These are phyloP conservation scores for Phalacrocorax aristotelis DNA, from an alignment of 2,113 vertebrate genomes.

Conservation along the genomic window DNA sequence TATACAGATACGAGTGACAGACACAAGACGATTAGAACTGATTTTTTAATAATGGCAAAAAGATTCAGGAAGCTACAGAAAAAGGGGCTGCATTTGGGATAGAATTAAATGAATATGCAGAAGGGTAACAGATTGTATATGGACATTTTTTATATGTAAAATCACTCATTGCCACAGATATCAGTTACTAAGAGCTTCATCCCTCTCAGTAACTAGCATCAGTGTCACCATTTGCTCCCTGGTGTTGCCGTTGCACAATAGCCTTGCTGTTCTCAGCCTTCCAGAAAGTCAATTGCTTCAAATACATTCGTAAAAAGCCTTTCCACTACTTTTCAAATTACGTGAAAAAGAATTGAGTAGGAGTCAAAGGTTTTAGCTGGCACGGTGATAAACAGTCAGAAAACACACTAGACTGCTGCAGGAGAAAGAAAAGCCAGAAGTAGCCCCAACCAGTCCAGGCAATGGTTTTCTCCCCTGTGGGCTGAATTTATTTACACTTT, in stretches of 20 bases:
- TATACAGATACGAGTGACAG: neutral
- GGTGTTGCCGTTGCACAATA: neutral
- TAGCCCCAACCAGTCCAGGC: neutral
- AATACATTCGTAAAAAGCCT: neutral
- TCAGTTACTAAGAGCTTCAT: neutral
- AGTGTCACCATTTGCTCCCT: slow-evolving; percentile 13
- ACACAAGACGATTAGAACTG: accelerated
- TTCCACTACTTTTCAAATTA: neutral
- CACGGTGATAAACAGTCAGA: neutral
- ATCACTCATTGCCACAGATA: neutral
- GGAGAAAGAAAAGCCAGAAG: neutral
- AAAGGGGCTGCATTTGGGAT: neutral
- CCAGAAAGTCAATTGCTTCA: neutral
- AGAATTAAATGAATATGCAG: neutral
- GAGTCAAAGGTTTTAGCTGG: neutral
- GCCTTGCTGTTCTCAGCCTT: neutral
- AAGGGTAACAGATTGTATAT: neutral
- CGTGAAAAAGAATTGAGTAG: neutral
- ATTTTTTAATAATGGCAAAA: neutral
- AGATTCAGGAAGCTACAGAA: neutral
- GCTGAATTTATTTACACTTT: neutral
- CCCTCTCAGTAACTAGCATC: neutral
- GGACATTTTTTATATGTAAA: neutral
- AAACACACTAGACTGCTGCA: neutral
- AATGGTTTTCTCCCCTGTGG: neutral